phyloP scores from a whole-genome alignment of 2,113 vertebrate genomes.

The Equus quagga region DNA sequence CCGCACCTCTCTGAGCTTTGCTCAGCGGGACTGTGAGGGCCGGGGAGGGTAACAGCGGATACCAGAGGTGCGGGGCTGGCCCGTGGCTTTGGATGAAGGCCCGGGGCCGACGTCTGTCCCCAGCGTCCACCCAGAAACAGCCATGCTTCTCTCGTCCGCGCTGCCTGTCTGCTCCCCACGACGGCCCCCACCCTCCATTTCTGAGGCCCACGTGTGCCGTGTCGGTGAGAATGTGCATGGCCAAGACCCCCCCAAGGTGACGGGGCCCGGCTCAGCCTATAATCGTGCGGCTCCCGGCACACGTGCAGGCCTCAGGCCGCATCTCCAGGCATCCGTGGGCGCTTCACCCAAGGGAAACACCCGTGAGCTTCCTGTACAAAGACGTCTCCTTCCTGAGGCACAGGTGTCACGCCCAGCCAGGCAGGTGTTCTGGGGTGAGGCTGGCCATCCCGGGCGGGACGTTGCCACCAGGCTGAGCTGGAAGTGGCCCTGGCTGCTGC shows the following conservation, averaged over 20 bases:
- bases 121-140: not conserved
- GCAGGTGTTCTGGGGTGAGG: not conserved
- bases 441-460: too few relatives aligned
- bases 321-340: rapidly evolving
- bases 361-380: not conserved
- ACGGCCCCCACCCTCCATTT: not conserved
- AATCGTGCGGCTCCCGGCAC: too few relatives aligned
- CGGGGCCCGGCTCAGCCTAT: not conserved
- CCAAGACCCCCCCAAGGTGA: not conserved
- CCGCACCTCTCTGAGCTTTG: not conserved
- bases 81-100: not conserved
- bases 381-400: not conserved
- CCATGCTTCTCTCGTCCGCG: not conserved
- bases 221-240: not conserved
- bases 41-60: not conserved
- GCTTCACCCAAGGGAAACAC: not conserved
- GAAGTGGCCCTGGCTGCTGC: not conserved
- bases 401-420: rapidly evolving
- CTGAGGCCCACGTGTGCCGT: not conserved
- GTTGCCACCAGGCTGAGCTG: not conserved
- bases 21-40: too few relatives aligned
- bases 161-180: not conserved
- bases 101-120: not conserved
- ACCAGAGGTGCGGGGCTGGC: not conserved
- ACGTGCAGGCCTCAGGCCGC: not conserved